phyloP scores from a whole-genome alignment of 1,140 invertebrate genomes.

The Drosophila leontia region DNA sequence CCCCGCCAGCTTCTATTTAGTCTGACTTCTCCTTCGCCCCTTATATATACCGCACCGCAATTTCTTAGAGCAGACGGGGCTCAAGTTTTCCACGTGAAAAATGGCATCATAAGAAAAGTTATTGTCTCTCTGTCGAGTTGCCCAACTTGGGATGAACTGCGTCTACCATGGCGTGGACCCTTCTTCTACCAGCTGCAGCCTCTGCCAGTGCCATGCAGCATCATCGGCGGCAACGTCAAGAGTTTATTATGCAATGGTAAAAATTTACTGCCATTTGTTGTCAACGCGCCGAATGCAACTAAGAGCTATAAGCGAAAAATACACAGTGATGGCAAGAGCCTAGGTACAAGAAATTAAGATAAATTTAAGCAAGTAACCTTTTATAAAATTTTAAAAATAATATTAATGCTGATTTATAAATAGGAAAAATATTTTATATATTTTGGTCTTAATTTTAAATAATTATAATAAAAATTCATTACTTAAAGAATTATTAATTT shows the following conservation, averaged over 20 bases:
- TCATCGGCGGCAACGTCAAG: conserved; percentile 54
- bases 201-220: conserved; percentile 24
- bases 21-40: conserved; percentile 2
- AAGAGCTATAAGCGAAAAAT: conserved; percentile 29
- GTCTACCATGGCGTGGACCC: conserved; percentile 8
- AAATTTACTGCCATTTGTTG: conserved; percentile 82
- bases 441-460: no score
- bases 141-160: conserved; percentile 37
- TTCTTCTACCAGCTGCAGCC: conserved; percentile 20
- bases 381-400: not conserved
- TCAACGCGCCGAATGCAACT: conserved; percentile 74
- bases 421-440: not conserved
- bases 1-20: not conserved
- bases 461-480: no score
- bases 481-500: not conserved
- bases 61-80: conserved; percentile 50
- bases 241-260: conserved; percentile 79
- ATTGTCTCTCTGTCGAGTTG: conserved; percentile 62
- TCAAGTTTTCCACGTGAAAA: conserved; percentile 79
- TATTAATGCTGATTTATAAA: not conserved
- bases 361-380: no score
- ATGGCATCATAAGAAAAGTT: conserved; percentile 76
- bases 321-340: not conserved
- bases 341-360: not conserved
- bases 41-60: not conserved